Conservation (phyloP, 2,888 invertebrate genomes). For the Drosophila hamatofila region DNA sequence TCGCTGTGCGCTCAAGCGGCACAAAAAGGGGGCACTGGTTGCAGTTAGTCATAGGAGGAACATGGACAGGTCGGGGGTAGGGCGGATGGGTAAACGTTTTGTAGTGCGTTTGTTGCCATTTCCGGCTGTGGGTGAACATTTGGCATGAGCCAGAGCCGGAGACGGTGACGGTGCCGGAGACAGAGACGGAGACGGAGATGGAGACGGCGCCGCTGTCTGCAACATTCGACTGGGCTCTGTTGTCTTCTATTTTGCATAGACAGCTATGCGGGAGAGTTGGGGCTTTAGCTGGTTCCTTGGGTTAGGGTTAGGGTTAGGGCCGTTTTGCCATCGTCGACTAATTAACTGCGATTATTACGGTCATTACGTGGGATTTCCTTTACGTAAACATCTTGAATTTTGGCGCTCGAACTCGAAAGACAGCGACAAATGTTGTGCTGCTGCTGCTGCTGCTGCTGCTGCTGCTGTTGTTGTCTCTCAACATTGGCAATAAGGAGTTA, state of each 20-base stretch:
- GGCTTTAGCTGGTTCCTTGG: neutral
- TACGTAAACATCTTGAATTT: constrained; percentile 84
- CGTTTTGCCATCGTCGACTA: constrained; percentile 83
- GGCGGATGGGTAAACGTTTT: constrained; percentile 57
- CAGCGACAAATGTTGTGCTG: constrained; percentile 54
- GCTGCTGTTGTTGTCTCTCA: constrained; percentile 42
- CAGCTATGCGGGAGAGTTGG: constrained; percentile 23
- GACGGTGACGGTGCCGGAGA: neutral
- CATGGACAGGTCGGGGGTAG: neutral
- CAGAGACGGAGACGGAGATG: constrained; percentile 15
- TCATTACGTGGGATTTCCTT: constrained; percentile 85
- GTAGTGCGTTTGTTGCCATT: constrained; percentile 81
- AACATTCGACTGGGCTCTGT: constrained; percentile 38
- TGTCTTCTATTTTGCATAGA: constrained; percentile 74
- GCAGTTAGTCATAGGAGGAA: constrained; percentile 76
- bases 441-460: neutral
- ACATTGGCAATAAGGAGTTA: constrained; percentile 61
- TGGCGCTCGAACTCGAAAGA: constrained; percentile 66
- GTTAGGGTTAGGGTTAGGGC: constrained; percentile 34
- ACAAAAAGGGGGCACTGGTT: constrained; percentile 27
- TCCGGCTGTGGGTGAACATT: constrained; percentile 61
- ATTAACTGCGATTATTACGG: constrained; percentile 86
- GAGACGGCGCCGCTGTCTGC: constrained; percentile 50
- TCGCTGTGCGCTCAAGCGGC: constrained; percentile 67
- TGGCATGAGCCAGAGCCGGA: constrained; percentile 14